Percentiles rank a stretch among this genome's conserved stretches.
These are phyloP conservation scores for Candoia aspera DNA, from an alignment of 2,113 vertebrate genomes.

Conservation along the genomic window DNA sequence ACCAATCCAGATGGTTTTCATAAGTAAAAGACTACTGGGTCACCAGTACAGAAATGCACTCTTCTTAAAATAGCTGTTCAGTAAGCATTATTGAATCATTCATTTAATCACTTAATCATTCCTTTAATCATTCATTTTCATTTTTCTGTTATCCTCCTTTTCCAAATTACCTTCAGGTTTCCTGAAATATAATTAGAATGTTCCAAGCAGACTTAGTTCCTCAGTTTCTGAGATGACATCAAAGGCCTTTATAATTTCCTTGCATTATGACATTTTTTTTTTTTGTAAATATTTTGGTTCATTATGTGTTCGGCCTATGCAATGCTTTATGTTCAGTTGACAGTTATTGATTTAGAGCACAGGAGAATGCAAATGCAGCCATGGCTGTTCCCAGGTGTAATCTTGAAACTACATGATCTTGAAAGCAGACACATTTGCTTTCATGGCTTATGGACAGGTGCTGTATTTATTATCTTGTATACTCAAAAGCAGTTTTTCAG, in stretches of 20 bases:
- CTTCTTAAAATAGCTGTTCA: neutral
- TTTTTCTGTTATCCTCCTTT: neutral
- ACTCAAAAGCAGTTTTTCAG: too few species aligned
- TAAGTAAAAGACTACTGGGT: neutral
- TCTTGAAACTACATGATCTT: neutral
- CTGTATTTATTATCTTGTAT: neutral
- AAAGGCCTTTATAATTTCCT: neutral
- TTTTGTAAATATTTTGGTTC: neutral
- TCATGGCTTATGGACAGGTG: neutral
- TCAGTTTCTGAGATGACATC: neutral
- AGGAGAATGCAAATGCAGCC: neutral
- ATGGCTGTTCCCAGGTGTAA: neutral
- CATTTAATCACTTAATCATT: neutral
- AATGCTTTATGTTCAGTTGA: neutral
- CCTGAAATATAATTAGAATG: neutral
- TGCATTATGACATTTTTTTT: neutral
- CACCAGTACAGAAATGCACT: neutral
- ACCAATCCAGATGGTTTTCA: neutral
- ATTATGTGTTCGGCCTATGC: neutral
- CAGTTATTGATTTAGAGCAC: neutral
- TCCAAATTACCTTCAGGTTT: neutral
- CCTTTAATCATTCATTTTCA: neutral
- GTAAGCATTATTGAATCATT: too few species aligned
- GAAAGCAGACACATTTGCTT: neutral
- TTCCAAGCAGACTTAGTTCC: neutral